phyloP scores from a whole-genome alignment of 2,113 vertebrate genomes.

The Notiomystis cincta region DNA sequence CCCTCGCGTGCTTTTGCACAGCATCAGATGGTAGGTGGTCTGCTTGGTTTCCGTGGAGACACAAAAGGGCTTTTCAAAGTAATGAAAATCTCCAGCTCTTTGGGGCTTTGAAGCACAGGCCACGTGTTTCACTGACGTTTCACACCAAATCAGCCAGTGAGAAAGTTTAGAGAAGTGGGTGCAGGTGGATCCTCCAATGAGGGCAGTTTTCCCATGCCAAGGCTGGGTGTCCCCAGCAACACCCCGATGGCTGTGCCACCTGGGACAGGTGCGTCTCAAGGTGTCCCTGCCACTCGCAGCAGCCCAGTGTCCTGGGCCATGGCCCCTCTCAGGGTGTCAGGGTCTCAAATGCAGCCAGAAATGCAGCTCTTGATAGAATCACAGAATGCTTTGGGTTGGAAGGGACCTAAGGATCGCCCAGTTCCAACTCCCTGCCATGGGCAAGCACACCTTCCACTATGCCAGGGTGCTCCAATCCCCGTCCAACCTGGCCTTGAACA shows the following conservation, averaged over 20 bases:
- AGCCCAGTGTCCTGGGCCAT: fast-evolving
- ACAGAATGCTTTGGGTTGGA: not conserved
- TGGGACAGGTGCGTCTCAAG: fast-evolving
- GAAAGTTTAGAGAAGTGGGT: not conserved
- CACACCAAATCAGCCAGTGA: not conserved
- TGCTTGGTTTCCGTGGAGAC: slow-evolving; percentile 66
- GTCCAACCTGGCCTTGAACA: fast-evolving
- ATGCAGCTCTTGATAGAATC: not conserved
- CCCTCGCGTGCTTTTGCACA: slow-evolving; percentile 10
- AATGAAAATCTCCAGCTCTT: slow-evolving; percentile 17
- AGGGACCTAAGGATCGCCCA: not conserved
- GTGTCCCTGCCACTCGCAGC: fast-evolving
- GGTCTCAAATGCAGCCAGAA: not conserved
- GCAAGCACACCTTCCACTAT: not conserved
- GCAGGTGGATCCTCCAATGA: not conserved
- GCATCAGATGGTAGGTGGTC: slow-evolving; percentile 61
- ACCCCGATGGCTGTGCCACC: not conserved
- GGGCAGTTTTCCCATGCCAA: not conserved
- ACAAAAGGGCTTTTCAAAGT: slow-evolving; percentile 43
- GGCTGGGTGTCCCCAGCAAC: not conserved
- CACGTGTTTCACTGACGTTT: not conserved
- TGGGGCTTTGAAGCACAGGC: slow-evolving; percentile 19
- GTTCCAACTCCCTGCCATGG: not conserved
- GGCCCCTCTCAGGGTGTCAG: not conserved
- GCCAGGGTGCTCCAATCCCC: not conserved